phyloP scores from a whole-genome alignment of 1,140 invertebrate species.

The Trichonephila clavipes region DNA sequence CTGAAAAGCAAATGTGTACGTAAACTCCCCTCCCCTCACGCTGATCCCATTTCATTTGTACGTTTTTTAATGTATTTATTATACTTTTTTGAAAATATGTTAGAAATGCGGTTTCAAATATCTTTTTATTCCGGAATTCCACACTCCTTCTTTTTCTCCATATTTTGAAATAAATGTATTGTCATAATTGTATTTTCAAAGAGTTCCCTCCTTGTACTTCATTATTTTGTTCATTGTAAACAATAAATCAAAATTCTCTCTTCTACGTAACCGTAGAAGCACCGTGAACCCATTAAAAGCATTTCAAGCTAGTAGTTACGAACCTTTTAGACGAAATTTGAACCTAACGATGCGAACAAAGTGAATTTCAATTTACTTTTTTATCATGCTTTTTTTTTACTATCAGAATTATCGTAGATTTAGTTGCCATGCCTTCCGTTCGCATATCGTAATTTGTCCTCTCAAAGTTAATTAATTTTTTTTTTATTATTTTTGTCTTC shows the following conservation, averaged over 20 bases:
- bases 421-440: neutral
- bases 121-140: neutral
- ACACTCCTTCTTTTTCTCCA: neutral
- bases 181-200: neutral
- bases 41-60: too few species aligned
- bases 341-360: conserved; percentile 2
- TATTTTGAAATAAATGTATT: neutral
- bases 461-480: conserved; percentile 7
- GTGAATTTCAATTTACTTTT: neutral
- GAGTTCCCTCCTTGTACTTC: neutral
- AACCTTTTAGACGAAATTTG: conserved; percentile 38
- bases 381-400: neutral
- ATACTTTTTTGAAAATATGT: neutral
- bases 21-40: too few species aligned
- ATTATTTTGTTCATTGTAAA: neutral
- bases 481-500: conserved; percentile 1
- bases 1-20: too few species aligned
- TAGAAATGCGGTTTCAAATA: neutral
- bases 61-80: too few species aligned
- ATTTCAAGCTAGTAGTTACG: neutral
- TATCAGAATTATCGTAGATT: neutral
- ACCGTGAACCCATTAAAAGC: conserved; percentile 28
- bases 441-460: neutral
- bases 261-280: neutral
- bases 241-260: neutral